Conservation (phyloP, 2,113 vertebrate species). For the Sturnus vulgaris region DNA sequence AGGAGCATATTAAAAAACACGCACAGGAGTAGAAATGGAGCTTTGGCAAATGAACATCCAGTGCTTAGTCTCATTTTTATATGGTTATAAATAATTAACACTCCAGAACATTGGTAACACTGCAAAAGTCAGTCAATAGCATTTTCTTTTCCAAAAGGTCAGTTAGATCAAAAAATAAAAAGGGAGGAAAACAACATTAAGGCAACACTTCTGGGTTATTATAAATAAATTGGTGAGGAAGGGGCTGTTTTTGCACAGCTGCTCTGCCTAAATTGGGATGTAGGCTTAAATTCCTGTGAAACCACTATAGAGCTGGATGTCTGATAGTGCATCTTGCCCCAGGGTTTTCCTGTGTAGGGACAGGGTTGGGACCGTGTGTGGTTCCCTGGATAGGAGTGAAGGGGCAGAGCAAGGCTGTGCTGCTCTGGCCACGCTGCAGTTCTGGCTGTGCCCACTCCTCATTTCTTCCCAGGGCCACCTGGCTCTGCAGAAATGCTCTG, state of each 20-base stretch:
- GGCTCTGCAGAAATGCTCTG: not conserved
- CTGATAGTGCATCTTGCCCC: too few relatives aligned
- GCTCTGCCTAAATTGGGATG: not conserved
- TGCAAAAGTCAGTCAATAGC: not conserved
- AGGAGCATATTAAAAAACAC: not conserved
- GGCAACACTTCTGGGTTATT: not conserved
- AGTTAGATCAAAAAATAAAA: not conserved
- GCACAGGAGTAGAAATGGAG: not conserved
- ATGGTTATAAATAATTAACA: slow-evolving; percentile 6
- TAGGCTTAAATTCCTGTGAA: not conserved
- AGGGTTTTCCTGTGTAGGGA: not conserved
- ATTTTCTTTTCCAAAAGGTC: not conserved
- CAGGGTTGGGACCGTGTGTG: fast-evolving
- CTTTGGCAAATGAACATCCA: not conserved
- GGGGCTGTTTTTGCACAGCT: fast-evolving
- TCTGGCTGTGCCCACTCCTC: fast-evolving
- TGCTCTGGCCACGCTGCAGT: fast-evolving
- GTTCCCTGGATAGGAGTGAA: not conserved
- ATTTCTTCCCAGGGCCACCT: not conserved
- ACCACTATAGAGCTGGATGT: fast-evolving
- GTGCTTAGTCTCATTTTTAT: not conserved
- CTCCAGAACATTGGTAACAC: not conserved
- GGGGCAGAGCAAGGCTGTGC: not conserved
- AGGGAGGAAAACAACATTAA: not conserved
- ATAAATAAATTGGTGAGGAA: not conserved